Conservation (phyloP, 92 coral and sea anemone genomes). For the Muricea muricata region DNA sequence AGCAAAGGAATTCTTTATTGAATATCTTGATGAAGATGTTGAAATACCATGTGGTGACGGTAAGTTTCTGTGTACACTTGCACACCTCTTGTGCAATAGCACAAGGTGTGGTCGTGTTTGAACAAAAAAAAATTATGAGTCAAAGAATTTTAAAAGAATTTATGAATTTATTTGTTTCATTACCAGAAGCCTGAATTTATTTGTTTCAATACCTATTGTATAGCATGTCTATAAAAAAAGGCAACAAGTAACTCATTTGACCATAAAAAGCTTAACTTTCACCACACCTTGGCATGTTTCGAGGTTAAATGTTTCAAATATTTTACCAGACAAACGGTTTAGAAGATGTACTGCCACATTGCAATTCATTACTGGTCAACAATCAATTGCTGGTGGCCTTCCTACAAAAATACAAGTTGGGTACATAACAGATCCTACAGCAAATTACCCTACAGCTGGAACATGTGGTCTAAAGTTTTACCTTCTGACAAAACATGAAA, state of each 20-base stretch:
- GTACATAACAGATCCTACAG: background rate
- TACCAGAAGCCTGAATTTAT: no score
- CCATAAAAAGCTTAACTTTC: no score
- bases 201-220: no score
- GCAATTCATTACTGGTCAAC: conserved; percentile 31
- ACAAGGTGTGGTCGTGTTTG: background rate
- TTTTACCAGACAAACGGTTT: background rate
- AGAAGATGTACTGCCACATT: conserved; percentile 1
- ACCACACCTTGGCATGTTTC: no score
- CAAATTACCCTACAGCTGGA: conserved; percentile 9
- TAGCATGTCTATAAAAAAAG: no score
- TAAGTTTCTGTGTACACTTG: background rate
- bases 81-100: background rate
- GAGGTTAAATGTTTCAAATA: no score
- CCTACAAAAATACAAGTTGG: conserved; percentile 6
- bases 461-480: conserved; percentile 15
- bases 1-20: background rate
- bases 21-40: background rate
- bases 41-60: conserved; percentile 29
- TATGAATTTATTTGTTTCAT: no score
- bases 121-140: background rate
- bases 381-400: background rate
- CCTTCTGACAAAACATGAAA: conserved; percentile 17
- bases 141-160: no score
- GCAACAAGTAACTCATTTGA: no score